Percentiles rank a stretch among this genome's conserved stretches.
Conservation (phyloP, 2,113 vertebrate species). For the Malurus cyaneus region DNA sequence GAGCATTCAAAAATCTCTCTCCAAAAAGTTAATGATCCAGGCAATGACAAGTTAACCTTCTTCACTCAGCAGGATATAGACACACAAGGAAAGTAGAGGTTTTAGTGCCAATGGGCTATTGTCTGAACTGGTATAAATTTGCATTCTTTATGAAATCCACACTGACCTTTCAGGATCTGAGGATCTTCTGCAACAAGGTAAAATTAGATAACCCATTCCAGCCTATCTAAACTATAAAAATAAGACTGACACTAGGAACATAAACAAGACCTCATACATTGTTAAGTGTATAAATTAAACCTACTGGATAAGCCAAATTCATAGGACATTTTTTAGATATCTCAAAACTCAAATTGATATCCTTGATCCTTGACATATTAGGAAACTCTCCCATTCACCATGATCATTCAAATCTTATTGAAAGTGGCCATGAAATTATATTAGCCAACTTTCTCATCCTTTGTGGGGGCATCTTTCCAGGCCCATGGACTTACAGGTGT, state of each 20-base stretch:
- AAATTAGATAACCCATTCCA: not conserved
- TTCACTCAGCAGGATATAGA: not conserved
- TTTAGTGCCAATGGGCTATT: not conserved
- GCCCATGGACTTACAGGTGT: accelerated
- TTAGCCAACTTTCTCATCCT: not conserved
- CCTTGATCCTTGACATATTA: not conserved
- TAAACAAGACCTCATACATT: not conserved
- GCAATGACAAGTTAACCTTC: constrained; percentile 36
- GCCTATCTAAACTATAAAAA: not conserved
- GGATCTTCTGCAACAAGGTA: not conserved
- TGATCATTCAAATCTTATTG: not conserved
- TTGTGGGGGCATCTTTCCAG: accelerated
- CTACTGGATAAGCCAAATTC: not conserved
- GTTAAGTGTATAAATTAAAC: not conserved
- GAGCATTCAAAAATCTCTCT: not conserved
- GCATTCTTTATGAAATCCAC: not conserved
- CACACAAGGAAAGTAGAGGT: not conserved
- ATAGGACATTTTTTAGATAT: not conserved
- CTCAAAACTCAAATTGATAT: not conserved
- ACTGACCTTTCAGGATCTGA: not conserved
- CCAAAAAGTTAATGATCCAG: constrained; percentile 27
- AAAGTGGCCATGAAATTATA: not conserved
- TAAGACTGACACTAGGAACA: not conserved
- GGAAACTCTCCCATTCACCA: not conserved
- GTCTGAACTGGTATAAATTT: not conserved